phyloP scores from a whole-genome alignment of 1,140 invertebrate species.

The Sarcophaga peregrina region DNA sequence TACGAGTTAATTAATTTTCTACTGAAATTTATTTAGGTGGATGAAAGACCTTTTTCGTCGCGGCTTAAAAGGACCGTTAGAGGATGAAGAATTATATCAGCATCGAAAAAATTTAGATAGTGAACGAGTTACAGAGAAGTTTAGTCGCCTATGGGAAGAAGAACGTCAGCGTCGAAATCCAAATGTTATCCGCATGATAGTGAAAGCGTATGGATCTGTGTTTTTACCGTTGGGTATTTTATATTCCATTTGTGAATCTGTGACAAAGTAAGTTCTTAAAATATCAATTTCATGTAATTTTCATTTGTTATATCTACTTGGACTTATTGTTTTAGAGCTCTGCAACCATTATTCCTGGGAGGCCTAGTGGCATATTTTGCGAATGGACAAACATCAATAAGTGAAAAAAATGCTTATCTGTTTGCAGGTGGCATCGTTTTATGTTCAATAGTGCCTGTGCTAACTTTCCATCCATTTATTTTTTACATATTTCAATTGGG shows the following conservation, averaged over 20 bases:
- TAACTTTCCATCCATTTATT: conserved; percentile 84
- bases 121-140: conserved; percentile 58
- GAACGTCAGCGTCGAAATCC: conserved; percentile 65
- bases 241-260: conserved; percentile 69
- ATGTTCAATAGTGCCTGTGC: conserved; percentile 71
- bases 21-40: conserved; percentile 61
- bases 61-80: conserved; percentile 66
- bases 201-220: conserved; percentile 69
- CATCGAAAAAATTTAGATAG: conserved; percentile 58
- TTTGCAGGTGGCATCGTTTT: conserved; percentile 78
- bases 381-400: conserved; percentile 66
- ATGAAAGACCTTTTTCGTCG: conserved; percentile 66
- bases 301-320: not conserved
- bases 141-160: conserved; percentile 59
- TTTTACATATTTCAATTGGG: conserved; percentile 78
- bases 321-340: conserved; percentile 70
- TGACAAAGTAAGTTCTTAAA: conserved; percentile 67
- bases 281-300: not conserved
- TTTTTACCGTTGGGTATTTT: conserved; percentile 69
- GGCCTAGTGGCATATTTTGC: conserved; percentile 77
- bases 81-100: conserved; percentile 68
- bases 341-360: conserved; percentile 77
- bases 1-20: not conserved
- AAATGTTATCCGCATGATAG: conserved; percentile 69
- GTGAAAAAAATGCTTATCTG: conserved; percentile 72